Conservation (phyloP, 2,888 invertebrate species). For the Phania funesta region DNA sequence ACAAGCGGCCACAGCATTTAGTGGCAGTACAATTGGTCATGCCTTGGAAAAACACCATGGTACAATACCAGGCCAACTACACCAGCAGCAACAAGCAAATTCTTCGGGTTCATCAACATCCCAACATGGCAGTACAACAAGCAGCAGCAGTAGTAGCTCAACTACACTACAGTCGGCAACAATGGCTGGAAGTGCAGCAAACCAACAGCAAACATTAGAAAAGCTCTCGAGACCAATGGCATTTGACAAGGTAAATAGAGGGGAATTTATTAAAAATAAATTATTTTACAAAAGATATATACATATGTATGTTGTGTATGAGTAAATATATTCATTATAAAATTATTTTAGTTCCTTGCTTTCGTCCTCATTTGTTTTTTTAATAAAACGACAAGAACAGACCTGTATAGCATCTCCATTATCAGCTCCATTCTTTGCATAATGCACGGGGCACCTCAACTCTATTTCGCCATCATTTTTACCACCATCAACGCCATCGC, state of each 20-base stretch:
- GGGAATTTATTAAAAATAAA: conserved; percentile 26
- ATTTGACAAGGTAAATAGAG: conserved; percentile 85
- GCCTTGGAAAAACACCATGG: conserved; percentile 59
- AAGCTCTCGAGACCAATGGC: conserved; percentile 84
- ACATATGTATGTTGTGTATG: neutral
- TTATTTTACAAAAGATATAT: neutral
- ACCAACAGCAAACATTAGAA: conserved; percentile 76
- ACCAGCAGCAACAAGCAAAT: conserved; percentile 62
- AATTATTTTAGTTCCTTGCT: conserved; percentile 6
- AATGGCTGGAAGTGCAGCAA: conserved; percentile 51
- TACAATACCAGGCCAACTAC: conserved; percentile 44
- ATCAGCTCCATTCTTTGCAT: conserved; percentile 33
- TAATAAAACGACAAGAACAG: conserved; percentile 68
- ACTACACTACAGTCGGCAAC: conserved; percentile 57
- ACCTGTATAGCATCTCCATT: conserved; percentile 65
- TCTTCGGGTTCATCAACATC: conserved; percentile 69
- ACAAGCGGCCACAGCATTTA: conserved; percentile 74
- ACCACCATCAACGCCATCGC: conserved; percentile 24
- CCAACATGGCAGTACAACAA: conserved; percentile 68
- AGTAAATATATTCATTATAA: neutral
- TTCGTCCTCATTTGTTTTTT: conserved; percentile 27
- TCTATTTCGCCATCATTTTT: conserved; percentile 32
- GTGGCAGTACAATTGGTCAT: conserved; percentile 72
- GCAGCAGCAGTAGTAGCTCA: conserved; percentile 68
- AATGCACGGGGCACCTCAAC: conserved; percentile 66